Percentiles rank a stretch among this genome's conserved stretches.
Evolutionary conservation across 1,140 invertebrate species (phyloP).

Genomic region (Trichomalopsis sarcophagae): DNA sequence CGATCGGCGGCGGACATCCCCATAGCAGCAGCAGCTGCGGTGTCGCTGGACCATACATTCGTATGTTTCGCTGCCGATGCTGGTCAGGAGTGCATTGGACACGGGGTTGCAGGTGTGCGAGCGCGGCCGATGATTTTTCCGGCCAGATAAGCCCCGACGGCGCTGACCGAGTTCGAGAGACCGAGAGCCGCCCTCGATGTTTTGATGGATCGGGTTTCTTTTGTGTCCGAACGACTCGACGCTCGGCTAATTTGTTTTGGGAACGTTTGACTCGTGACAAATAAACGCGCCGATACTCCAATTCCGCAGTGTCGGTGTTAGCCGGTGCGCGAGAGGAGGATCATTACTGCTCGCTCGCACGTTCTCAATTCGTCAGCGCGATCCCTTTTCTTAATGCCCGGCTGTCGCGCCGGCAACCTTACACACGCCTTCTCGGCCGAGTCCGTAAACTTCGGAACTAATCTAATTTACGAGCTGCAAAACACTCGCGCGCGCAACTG

Average conservation of each 20-base stretch:
- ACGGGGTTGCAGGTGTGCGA: background rate
- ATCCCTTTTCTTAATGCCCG: slow-evolving; percentile 62
- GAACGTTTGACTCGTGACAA: slow-evolving; percentile 27
- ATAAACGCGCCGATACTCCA: slow-evolving; percentile 44
- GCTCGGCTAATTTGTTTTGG: too few relatives aligned
- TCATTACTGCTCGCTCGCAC: slow-evolving; percentile 63
- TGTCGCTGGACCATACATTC: background rate
- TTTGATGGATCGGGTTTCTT: background rate
- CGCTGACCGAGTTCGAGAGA: too few relatives aligned
- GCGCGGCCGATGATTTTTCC: slow-evolving; percentile 54
- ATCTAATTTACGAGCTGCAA: slow-evolving; percentile 68
- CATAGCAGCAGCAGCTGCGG: slow-evolving; percentile 47
- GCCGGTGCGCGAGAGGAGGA: background rate
- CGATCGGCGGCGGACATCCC: background rate
- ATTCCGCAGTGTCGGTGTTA: too few relatives aligned
- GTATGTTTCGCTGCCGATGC: too few relatives aligned
- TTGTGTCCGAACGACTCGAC: background rate
- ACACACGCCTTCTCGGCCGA: slow-evolving; percentile 58
- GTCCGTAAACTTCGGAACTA: slow-evolving; percentile 65
- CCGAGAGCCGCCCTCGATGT: too few relatives aligned
- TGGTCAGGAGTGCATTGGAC: too few relatives aligned
- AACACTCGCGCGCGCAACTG: slow-evolving; percentile 61
- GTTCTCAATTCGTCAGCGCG: slow-evolving; percentile 61
- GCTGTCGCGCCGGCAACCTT: slow-evolving; percentile 48
- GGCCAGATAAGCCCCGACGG: background rate